Conservation (phyloP, 1,140 invertebrate genomes). For the Metopolophium dirhodum region DNA sequence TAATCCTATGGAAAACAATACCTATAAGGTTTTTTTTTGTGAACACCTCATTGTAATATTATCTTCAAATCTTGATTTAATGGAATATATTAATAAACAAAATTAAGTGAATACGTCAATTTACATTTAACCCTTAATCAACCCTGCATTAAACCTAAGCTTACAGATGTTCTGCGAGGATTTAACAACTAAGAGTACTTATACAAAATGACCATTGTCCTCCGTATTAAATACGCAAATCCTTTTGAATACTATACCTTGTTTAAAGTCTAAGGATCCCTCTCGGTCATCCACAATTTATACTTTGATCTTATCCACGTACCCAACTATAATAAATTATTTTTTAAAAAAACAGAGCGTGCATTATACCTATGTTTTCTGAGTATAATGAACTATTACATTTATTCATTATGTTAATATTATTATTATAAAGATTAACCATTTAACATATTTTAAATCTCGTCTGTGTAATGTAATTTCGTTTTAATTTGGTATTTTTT, state of each 20-base stretch:
- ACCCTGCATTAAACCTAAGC: background rate
- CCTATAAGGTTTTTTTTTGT: background rate
- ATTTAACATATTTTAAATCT: background rate
- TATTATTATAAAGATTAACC: background rate
- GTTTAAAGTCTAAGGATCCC: background rate
- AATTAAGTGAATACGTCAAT: constrained; percentile 31
- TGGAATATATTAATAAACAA: background rate
- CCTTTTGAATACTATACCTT: background rate
- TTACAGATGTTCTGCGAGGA: background rate
- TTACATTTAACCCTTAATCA: constrained; percentile 22
- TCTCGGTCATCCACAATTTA: background rate
- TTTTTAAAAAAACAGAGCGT: background rate
- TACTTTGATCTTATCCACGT: background rate
- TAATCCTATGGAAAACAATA: background rate
- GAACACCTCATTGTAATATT: background rate
- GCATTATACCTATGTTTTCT: background rate
- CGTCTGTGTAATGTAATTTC: background rate
- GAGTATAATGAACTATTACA: background rate
- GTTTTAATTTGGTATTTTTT: background rate
- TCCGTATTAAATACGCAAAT: background rate
- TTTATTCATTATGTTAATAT: background rate
- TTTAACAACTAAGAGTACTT: constrained; percentile 22
- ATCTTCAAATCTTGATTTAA: constrained; percentile 26
- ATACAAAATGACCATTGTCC: constrained; percentile 2
- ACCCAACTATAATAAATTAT: background rate